These are phyloP conservation scores for Microplitis manilae DNA, from an alignment of 2,888 invertebrate genomes.

Conservation along the genomic window DNA sequence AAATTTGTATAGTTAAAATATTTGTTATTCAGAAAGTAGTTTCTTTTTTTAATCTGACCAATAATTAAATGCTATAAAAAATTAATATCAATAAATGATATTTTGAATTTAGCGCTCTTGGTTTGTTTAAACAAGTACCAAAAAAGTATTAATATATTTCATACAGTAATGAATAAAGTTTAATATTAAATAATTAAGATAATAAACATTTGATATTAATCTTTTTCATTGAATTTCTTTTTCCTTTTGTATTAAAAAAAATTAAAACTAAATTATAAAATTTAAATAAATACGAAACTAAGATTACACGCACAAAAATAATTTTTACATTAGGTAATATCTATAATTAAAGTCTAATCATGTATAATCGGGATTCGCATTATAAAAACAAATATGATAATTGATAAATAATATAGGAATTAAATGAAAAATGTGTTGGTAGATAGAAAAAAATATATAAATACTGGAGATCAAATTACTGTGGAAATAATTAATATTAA, in stretches of 20 bases:
- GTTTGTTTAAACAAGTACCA: background rate
- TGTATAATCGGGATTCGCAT: constrained; percentile 43
- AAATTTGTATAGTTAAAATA: too few species aligned
- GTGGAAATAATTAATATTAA: constrained; percentile 3
- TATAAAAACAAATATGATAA: constrained; percentile 20
- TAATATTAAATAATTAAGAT: background rate
- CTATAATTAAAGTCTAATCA: constrained; percentile 40
- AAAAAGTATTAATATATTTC: constrained; percentile 3
- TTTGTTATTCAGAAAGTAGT: background rate
- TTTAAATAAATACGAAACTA: constrained; percentile 21
- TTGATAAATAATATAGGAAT: background rate
- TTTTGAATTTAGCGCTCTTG: background rate
- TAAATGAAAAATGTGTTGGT: constrained; percentile 43
- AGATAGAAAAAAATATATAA: constrained; percentile 38
- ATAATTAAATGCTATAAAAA: background rate
- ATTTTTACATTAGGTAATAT: constrained; percentile 38
- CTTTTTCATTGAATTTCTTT: background rate
- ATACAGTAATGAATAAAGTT: background rate
- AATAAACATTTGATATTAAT: background rate
- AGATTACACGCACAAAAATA: constrained; percentile 44
- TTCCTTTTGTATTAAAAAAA: background rate
- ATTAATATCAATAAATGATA: background rate
- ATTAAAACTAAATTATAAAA: background rate
- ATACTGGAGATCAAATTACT: constrained; percentile 47
- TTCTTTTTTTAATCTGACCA: background rate